Base-by-base conservation (phyloP, 2,888 invertebrate species). In the Hemaris fuciformis region DNA sequence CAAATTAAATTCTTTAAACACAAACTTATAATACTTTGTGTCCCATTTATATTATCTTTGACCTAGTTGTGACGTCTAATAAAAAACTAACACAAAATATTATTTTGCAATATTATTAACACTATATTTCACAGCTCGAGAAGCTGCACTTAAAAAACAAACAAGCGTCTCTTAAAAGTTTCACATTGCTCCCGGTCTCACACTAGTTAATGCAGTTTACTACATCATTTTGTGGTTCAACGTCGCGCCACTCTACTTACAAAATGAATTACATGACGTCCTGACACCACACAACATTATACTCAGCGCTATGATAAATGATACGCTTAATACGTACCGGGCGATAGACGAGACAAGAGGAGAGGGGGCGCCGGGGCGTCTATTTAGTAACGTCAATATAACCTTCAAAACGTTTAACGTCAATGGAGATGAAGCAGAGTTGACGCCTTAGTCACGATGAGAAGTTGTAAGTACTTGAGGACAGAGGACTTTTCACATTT, bases 251-350 rank as follows among this genome's bases (percentile, higher is more conserved):
- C 70, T 69, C 69, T 71, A 73, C 74, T 74, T 66, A 72, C 70
- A 74, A 73, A 79, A 76, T 77, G 77, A 76, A 75, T 69, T 74
- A 77, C 77, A 77, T 68, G 77, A 77, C 77, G 67, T 71, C 62
- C 67, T 72, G 77, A 75, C 76, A 69, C 72, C 74, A 73, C 75
- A 73, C 70, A 63, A 73, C 73, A 71, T 72, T 71, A 60, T 60
- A 60, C 27, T 18, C 59, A 59, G 68, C 65, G 63, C 64, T 58
- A 68, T 79, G 83, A 80, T 76, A 77, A 79, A 78, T 70, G 75
- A 74, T 57, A 57, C 62, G 13, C 59, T 63, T 57, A 59, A 59
- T 25, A 25, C 46, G 46, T 7, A 18, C 53, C 22, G 10, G 53
- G 27, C 10, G 31, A 15, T 38, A 38, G n/a, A 38, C n/a, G n/a